phyloP scores from a whole-genome alignment of 2,797 vertebrate genomes.

The Naso thynnoides region DNA sequence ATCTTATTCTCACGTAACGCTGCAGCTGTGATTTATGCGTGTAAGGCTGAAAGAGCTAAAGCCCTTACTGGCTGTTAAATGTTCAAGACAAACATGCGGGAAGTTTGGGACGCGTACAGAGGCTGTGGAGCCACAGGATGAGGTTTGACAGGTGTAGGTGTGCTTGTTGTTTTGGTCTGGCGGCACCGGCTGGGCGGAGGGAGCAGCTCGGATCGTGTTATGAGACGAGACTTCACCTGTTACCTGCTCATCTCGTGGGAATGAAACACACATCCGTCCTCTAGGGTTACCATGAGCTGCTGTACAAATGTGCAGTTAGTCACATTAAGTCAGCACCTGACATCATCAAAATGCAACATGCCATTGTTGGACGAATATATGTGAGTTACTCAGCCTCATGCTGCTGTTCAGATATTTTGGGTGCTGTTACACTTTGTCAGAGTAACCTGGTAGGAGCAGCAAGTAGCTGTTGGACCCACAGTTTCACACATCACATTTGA shows the following conservation, averaged over 20 bases:
- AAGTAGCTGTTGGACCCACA: no score
- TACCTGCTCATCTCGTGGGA: not conserved
- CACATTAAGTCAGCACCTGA: no score
- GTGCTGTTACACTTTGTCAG: no score
- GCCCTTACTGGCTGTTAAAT: not conserved
- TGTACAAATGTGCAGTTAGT: no score
- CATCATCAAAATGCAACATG: not conserved
- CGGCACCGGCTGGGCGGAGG: slow-evolving; percentile 45
- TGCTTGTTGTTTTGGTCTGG: slow-evolving; percentile 60
- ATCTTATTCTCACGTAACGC: not conserved
- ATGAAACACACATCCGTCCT: not conserved
- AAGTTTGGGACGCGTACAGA: not conserved
- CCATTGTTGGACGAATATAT: not conserved
- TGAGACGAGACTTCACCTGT: not conserved
- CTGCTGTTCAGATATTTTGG: no score
- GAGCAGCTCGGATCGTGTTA: not conserved
- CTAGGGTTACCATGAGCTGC: not conserved
- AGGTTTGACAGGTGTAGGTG: slow-evolving; percentile 59
- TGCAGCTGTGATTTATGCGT: not conserved
- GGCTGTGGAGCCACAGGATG: not conserved
- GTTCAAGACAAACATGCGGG: not conserved
- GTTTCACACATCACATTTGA: no score
- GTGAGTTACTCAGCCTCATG: not conserved
- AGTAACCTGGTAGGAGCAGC: no score
- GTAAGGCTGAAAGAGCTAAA: not conserved